Conservation (phyloP, 2,113 vertebrate genomes). For the Silurus glanis region DNA sequence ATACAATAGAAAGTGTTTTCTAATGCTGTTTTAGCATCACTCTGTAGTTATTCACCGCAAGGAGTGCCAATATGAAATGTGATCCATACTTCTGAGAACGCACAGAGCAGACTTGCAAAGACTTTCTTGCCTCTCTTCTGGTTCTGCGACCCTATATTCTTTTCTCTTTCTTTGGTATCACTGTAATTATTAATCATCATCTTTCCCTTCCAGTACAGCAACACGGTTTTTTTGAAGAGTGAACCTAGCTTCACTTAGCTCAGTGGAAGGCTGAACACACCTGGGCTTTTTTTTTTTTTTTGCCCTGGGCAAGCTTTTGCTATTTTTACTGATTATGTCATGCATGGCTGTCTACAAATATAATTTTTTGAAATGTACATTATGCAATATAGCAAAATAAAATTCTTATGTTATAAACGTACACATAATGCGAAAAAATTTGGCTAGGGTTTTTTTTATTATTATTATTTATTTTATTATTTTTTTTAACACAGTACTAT, state of each 20-base stretch:
- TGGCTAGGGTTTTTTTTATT: too few species aligned
- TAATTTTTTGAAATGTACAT: not conserved
- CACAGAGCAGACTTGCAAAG: slow-evolving; percentile 22
- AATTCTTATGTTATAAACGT: not conserved
- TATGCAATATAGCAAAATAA: not conserved
- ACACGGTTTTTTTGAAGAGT: not conserved
- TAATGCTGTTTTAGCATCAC: slow-evolving; percentile 6
- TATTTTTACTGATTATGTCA: slow-evolving; percentile 26
- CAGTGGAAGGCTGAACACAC: slow-evolving; percentile 19
- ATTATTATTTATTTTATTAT: not conserved
- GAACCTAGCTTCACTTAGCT: not conserved
- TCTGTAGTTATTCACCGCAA: slow-evolving; percentile 8
- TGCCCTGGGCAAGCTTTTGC: slow-evolving; percentile 20
- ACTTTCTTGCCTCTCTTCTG: slow-evolving; percentile 24
- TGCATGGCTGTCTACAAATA: slow-evolving; percentile 13
- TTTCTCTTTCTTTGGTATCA: slow-evolving; percentile 1
- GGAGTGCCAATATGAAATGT: slow-evolving; percentile 38
- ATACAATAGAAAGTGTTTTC: not conserved
- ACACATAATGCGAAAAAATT: too few species aligned
- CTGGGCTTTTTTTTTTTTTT: slow-evolving; percentile 29
- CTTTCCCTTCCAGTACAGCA: slow-evolving; percentile 1
- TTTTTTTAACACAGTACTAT: not conserved
- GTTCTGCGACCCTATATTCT: not conserved
- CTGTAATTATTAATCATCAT: not conserved
- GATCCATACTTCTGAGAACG: slow-evolving; percentile 41